phyloP scores from a whole-genome alignment of 2,888 invertebrate genomes.

The Drosophila emarginata region DNA sequence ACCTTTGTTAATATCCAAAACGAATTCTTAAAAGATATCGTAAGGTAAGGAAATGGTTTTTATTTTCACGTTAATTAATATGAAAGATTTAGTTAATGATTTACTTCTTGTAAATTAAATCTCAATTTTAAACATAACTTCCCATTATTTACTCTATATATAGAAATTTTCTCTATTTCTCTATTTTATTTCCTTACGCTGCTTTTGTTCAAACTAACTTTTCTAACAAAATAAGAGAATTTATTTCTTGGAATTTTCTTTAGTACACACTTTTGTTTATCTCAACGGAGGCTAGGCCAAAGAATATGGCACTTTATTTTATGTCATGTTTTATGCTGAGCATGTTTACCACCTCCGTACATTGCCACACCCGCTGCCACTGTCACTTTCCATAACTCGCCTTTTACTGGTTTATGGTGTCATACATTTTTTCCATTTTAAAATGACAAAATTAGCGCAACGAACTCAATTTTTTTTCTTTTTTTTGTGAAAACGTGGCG shows the following conservation, averaged over 20 bases:
- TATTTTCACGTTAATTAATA: too few species aligned
- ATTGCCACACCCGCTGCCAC: slow-evolving; percentile 12
- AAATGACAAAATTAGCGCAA: slow-evolving; percentile 66
- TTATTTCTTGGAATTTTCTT: background rate
- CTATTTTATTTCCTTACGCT: too few species aligned
- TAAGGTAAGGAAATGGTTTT: too few species aligned
- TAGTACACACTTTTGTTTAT: slow-evolving; percentile 43
- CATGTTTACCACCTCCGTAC: slow-evolving; percentile 41
- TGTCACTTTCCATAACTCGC: slow-evolving; percentile 21
- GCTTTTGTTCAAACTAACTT: background rate
- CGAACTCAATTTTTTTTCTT: slow-evolving; percentile 32
- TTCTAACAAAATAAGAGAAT: background rate
- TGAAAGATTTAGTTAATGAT: too few species aligned
- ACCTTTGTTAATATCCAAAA: too few species aligned
- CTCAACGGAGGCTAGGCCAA: slow-evolving; percentile 26
- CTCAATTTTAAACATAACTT: too few species aligned
- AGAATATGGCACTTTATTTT: slow-evolving; percentile 53
- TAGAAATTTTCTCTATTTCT: too few species aligned
- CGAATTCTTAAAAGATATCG: too few species aligned
- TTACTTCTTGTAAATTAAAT: too few species aligned
- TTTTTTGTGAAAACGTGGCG: slow-evolving; percentile 48
- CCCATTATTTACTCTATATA: too few species aligned
- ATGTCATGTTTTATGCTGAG: slow-evolving; percentile 55
- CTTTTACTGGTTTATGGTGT: slow-evolving; percentile 44
- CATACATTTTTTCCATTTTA: slow-evolving; percentile 35